Evolutionary conservation across 2,113 vertebrate genomes (phyloP), one percentile per base, ranked within the genome.

Genomic region (Ptychochromis oligacanthus): DNA sequence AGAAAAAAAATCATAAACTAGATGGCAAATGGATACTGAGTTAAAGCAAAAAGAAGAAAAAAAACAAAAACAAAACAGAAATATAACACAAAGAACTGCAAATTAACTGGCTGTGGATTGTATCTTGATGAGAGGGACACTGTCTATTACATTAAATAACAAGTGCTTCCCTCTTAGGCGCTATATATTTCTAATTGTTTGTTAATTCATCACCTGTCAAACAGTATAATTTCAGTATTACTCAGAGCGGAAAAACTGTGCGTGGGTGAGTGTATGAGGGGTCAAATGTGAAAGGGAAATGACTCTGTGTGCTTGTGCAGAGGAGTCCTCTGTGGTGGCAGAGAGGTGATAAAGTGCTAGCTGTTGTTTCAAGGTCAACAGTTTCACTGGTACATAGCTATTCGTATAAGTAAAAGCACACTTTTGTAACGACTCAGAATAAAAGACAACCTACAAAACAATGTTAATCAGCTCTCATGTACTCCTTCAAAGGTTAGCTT

Each of bases 141-240:
- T 31, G 28, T 38, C 40, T 56, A 24, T 31, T 58, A 15, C 24
- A 17, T 87, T 84, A 72, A 52, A 40, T 81, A 83, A 89, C 26
- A 65, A 26, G 22, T 20, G 40, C 9, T 62, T 67, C 28, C 36
- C 15, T 58, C 9, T 58, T 38, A 31, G 38, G 1, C 24, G 55
- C 22, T 74, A 11, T 31, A 59, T 7, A 67, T 56, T 31, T 83
- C 10, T 59, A 65, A 77, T 40, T 28, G 52, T 80, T 83, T 70
- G 77, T 83, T 84, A 70, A 84, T 75, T 78, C 61, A 67, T 88
- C 67, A 70, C 61, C 40, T 75, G 76, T 54, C 65, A 82, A 52
- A 74, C 20, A 70, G 54, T 28, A 55, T 58, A 40, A 80, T 15
- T 59, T 89, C n/a, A 6, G 20, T 54, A 22, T 77, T 81, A 58